Conservation (phyloP, 2,797 vertebrate species). For the Eospalax fontanierii region DNA sequence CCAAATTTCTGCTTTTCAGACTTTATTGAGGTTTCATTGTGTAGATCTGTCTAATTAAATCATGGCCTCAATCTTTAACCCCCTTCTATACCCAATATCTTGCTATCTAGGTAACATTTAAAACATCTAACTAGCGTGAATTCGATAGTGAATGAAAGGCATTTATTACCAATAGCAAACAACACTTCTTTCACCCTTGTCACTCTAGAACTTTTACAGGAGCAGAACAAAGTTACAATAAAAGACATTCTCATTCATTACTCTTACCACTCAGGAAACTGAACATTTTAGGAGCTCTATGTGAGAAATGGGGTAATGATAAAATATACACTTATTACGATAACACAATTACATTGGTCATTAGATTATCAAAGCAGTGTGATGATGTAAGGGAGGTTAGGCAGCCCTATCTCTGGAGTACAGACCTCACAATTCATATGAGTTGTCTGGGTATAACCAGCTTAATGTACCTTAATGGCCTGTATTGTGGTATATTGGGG, state of each 20-base stretch:
- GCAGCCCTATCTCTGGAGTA: constrained; percentile 73
- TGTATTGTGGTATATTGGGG: too few relatives aligned
- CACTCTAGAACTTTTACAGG: neutral
- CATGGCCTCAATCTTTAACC: too few relatives aligned
- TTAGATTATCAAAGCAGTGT: constrained; percentile 80
- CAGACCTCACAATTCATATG: constrained; percentile 58
- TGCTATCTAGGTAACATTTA: neutral
- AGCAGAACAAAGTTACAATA: neutral
- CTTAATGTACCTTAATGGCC: neutral
- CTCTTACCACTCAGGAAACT: neutral
- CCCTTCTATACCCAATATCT: too few relatives aligned
- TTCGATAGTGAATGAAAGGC: neutral
- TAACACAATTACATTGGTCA: constrained; percentile 67
- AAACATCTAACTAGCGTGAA: neutral
- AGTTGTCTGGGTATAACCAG: constrained; percentile 28
- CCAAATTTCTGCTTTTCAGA: too few relatives aligned
- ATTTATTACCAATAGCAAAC: neutral
- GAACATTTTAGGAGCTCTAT: neutral
- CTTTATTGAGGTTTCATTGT: too few relatives aligned
- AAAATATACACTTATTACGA: neutral
- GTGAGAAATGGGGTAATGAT: neutral
- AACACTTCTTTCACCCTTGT: neutral
- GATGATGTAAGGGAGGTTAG: constrained; percentile 75
- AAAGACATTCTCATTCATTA: neutral
- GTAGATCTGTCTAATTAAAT: too few relatives aligned